Evolutionary conservation across 1,140 invertebrate species (phyloP).

Genomic region (Epicauta chinensis): DNA sequence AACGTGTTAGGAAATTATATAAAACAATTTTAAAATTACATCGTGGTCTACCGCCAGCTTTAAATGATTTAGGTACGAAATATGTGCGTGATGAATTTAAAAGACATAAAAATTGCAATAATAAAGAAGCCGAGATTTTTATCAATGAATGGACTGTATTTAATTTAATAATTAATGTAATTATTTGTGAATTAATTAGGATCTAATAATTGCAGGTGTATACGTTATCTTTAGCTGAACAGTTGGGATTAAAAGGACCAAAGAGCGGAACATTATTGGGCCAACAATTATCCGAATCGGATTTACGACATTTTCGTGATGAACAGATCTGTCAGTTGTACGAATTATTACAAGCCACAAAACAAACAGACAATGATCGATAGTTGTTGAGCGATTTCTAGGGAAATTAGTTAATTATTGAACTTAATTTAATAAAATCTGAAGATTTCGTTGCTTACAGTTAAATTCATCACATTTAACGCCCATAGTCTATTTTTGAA

Average conservation of each 20-base stretch:
- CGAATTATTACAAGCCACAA: constrained; percentile 70
- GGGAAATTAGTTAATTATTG: too few relatives aligned
- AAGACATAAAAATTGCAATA: constrained; percentile 72
- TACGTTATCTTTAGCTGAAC: constrained; percentile 62
- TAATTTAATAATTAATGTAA: constrained; percentile 18
- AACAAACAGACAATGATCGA: not conserved
- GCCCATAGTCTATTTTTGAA: too few relatives aligned
- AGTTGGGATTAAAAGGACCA: constrained; percentile 57
- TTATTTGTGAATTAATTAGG: constrained; percentile 9
- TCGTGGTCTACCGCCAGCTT: constrained; percentile 68
- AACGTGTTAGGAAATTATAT: constrained; percentile 68
- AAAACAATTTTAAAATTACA: constrained; percentile 84
- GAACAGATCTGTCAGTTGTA: constrained; percentile 78
- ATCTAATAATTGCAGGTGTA: constrained; percentile 57
- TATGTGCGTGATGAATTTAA: constrained; percentile 88
- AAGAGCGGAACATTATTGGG: constrained; percentile 55
- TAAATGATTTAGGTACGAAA: constrained; percentile 69
- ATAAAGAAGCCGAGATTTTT: constrained; percentile 66
- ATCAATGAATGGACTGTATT: constrained; percentile 86
- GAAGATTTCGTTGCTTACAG: too few relatives aligned
- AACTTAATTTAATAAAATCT: too few relatives aligned
- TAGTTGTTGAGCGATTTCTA: too few relatives aligned
- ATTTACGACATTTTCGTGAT: constrained; percentile 66
- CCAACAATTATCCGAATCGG: constrained; percentile 49
- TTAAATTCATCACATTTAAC: too few relatives aligned